Evolutionary conservation across 2,113 vertebrate species (phyloP).

Genomic region (Dascyllus trimaculatus): DNA sequence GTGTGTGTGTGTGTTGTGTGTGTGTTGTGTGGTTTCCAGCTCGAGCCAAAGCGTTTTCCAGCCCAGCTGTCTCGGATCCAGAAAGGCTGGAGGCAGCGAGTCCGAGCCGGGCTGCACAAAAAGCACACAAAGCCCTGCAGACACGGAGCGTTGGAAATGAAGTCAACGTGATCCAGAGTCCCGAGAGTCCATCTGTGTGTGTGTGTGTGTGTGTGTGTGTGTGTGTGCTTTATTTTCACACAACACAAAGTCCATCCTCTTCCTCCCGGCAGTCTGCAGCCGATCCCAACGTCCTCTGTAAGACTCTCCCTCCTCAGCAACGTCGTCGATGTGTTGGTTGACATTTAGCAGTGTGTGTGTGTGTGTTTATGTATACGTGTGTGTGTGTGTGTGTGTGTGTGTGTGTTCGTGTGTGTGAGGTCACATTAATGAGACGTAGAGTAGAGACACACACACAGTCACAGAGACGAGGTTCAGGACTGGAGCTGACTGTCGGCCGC

Average conservation of each 20-base stretch:
- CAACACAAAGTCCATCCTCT: not conserved
- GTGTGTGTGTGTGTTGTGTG: conserved; percentile 18
- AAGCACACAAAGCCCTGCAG: conserved; percentile 42
- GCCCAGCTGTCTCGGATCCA: conserved; percentile 60
- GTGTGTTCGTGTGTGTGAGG: conserved; percentile 10
- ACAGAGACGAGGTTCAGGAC: conserved; percentile 29
- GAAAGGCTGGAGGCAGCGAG: conserved; percentile 46
- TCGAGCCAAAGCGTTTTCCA: conserved; percentile 44
- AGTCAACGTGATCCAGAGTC: conserved; percentile 60
- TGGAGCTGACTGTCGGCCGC: conserved; percentile 54
- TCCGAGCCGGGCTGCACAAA: conserved; percentile 42
- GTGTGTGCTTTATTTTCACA: not conserved
- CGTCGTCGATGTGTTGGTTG: conserved; percentile 34
- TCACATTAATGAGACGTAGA: conserved; percentile 55
- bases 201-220: not conserved
- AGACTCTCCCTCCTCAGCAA: conserved; percentile 13
- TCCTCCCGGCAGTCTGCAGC: conserved; percentile 8
- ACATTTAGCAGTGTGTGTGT: conserved; percentile 43
- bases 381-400: conserved; percentile 7
- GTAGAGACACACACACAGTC: conserved; percentile 59
- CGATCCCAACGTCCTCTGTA: conserved; percentile 49
- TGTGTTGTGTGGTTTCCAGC: conserved; percentile 13
- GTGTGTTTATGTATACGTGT: conserved; percentile 9
- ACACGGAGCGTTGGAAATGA: too few relatives aligned
- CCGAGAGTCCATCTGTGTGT: conserved; percentile 30